Conservation (phyloP, 1,140 invertebrate species). For the Drosophila parvula region DNA sequence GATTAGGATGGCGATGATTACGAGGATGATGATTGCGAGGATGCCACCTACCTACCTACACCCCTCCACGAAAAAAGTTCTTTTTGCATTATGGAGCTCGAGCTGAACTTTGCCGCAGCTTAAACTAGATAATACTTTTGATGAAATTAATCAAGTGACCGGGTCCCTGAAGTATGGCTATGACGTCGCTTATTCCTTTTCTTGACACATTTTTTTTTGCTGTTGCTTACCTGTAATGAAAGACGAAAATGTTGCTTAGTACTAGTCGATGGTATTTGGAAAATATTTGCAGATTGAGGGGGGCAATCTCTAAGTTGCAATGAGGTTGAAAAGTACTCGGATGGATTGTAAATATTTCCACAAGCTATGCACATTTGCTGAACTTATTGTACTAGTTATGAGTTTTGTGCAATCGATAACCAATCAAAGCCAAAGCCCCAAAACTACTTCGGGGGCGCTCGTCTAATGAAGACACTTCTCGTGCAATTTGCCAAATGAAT, state of each 20-base stretch:
- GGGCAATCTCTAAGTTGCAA: background rate
- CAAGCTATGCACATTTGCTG: background rate
- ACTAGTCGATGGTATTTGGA: background rate
- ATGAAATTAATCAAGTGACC: conserved; percentile 66
- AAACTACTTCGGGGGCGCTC: conserved; percentile 2
- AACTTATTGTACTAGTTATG: conserved; percentile 14
- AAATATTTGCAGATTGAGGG: background rate
- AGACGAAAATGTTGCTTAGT: background rate
- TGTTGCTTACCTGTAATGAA: conserved; percentile 37
- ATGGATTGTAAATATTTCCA: background rate
- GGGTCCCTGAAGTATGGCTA: conserved; percentile 1
- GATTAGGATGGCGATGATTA: conserved; percentile 42
- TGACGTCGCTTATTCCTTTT: conserved; percentile 8
- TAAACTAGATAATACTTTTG: conserved; percentile 53
- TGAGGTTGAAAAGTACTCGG: background rate
- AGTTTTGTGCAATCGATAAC: conserved; percentile 25
- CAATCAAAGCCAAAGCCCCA: conserved; percentile 9
- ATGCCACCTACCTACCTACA: background rate
- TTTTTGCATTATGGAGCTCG: conserved; percentile 53
- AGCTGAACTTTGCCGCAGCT: conserved; percentile 44
- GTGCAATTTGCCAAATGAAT: conserved; percentile 60
- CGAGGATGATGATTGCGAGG: background rate
- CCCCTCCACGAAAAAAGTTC: conserved; percentile 39
- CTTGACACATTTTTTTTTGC: background rate
- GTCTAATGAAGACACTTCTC: conserved; percentile 34